These are phyloP conservation scores for Cassiopea xamachana DNA, from an alignment of 30 jellyfish, hydroid and myxozoan species.

Conservation along the genomic window DNA sequence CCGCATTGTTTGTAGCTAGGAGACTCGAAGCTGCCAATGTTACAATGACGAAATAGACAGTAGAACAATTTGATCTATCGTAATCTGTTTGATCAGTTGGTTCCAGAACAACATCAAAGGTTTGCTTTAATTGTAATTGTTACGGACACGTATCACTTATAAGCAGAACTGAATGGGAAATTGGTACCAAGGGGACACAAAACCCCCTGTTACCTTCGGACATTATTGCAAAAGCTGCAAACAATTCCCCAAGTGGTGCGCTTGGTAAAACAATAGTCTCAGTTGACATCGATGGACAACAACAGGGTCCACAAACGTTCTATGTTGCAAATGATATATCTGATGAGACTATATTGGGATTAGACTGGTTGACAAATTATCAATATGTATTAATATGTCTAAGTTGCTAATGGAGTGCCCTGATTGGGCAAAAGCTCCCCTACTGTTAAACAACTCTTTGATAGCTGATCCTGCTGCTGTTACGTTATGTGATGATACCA, in stretches of 20 bases:
- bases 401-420: background rate
- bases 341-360: slow-evolving; percentile 7
- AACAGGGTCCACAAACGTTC: background rate
- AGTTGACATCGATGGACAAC: background rate
- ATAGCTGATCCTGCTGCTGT: slow-evolving; percentile 5
- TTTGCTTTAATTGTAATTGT: slow-evolving; percentile 23
- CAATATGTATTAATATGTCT: background rate
- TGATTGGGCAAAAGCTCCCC: background rate
- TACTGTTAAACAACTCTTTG: background rate
- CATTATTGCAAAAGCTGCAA: background rate
- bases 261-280: background rate
- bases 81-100: background rate
- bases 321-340: slow-evolving; percentile 11
- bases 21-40: slow-evolving; percentile 48
- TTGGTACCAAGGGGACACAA: background rate
- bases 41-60: background rate
- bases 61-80: background rate
- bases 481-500: background rate
- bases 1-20: slow-evolving; percentile 23
- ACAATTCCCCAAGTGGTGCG: background rate
- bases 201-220: background rate
- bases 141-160: slow-evolving; percentile 4
- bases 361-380: slow-evolving; percentile 8
- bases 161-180: background rate
- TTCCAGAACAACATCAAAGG: background rate